Conservation (phyloP, 2,797 vertebrate genomes). For the Bovichtus variegatus region DNA sequence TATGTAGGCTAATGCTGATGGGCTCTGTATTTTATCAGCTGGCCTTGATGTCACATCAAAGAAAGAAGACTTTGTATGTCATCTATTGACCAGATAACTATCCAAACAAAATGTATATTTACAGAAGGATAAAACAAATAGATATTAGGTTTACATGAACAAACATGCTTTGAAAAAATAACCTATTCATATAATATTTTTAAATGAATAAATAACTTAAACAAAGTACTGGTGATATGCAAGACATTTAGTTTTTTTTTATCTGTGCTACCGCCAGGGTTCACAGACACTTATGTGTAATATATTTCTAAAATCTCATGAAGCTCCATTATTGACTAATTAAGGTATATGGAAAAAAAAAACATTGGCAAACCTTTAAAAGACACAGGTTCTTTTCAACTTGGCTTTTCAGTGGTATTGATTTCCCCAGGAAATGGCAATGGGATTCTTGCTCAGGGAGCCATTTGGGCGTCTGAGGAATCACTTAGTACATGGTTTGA, state of each 20-base stretch:
- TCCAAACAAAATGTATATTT: constrained; percentile 10
- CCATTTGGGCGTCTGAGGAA: constrained; percentile 90
- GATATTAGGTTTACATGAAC: neutral
- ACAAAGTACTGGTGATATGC: neutral
- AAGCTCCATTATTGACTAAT: constrained; percentile 44
- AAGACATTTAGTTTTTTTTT: constrained; percentile 1
- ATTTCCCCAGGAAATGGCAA: constrained; percentile 90
- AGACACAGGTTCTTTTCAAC: constrained; percentile 64
- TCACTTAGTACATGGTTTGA: constrained; percentile 88
- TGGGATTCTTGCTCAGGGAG: constrained; percentile 86
- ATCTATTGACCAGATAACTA: neutral
- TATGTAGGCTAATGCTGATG: constrained; percentile 7
- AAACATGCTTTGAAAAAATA: neutral
- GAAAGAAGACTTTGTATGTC: constrained; percentile 9
- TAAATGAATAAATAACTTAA: constrained; percentile 2
- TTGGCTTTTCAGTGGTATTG: constrained; percentile 88
- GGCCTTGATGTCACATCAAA: constrained; percentile 15
- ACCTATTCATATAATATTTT: neutral
- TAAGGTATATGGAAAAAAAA: constrained; percentile 36
- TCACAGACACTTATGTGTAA: neutral
- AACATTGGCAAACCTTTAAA: constrained; percentile 50
- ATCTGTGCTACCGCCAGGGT: neutral
- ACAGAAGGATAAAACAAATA: neutral
- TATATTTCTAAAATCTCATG: neutral
- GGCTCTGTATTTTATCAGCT: constrained; percentile 47